Conservation (phyloP, 2,113 vertebrate genomes). For the Nycticorax nycticorax region DNA sequence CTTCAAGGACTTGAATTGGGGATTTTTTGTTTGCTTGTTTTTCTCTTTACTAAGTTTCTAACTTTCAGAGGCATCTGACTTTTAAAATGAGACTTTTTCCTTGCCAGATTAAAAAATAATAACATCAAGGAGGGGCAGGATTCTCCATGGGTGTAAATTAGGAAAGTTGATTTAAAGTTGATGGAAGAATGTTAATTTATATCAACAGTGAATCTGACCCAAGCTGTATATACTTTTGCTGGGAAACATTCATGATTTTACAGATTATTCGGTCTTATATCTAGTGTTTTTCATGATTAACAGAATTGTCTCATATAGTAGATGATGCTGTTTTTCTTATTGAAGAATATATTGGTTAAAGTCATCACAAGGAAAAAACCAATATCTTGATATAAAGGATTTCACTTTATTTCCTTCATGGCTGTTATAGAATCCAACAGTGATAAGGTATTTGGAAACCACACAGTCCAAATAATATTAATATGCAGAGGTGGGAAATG, state of each 20-base stretch:
- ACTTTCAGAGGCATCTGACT: background rate
- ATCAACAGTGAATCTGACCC: background rate
- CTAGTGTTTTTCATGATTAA: conserved; percentile 27
- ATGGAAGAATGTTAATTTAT: background rate
- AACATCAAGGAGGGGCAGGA: background rate
- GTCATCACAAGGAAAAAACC: background rate
- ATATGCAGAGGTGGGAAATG: conserved; percentile 45
- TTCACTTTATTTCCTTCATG: conserved; percentile 27
- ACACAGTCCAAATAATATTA: conserved; percentile 27
- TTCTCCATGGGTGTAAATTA: background rate
- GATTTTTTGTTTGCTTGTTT: background rate
- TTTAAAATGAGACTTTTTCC: background rate
- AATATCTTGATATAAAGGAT: conserved; percentile 32
- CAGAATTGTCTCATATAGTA: background rate
- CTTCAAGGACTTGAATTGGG: background rate
- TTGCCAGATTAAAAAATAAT: background rate
- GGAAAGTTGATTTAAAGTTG: background rate
- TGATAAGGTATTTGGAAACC: conserved; percentile 26
- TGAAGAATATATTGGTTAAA: conserved; percentile 19
- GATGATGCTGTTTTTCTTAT: background rate
- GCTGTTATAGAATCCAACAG: conserved; percentile 1
- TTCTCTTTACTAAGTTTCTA: background rate
- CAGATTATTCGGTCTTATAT: background rate
- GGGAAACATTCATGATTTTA: background rate
- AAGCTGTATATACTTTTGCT: background rate